Conservation (phyloP, 2,113 vertebrate species). For the Scophthalmus maximus region DNA sequence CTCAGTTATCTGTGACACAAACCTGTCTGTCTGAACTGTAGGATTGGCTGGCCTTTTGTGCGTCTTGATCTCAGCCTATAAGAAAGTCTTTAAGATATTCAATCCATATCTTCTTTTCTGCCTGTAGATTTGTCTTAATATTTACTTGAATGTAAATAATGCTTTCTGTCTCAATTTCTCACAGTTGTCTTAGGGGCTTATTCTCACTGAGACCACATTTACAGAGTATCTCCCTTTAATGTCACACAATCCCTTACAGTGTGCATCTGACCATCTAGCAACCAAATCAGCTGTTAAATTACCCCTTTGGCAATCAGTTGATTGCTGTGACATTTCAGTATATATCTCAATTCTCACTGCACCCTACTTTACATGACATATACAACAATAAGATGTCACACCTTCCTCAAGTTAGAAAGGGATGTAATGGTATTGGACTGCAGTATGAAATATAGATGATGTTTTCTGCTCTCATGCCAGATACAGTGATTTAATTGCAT, state of each 20-base stretch:
- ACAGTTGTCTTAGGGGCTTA: background rate
- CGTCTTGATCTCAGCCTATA: conserved; percentile 33
- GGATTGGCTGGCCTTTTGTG: conserved; percentile 49
- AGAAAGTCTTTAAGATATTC: conserved; percentile 7
- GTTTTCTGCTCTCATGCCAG: background rate
- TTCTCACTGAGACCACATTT: conserved; percentile 31
- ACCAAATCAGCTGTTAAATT: conserved; percentile 52
- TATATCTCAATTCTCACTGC: conserved; percentile 19
- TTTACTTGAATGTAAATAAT: conserved; percentile 25
- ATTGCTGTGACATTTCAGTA: conserved; percentile 71
- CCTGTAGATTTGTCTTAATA: conserved; percentile 26
- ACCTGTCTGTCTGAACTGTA: conserved; percentile 65
- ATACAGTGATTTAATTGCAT: conserved; percentile 23
- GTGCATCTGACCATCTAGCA: conserved; percentile 21
- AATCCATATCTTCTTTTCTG: background rate
- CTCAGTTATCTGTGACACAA: conserved; percentile 67
- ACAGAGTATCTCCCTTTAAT: conserved; percentile 22
- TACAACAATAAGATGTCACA: conserved; percentile 37
- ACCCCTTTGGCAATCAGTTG: conserved; percentile 39
- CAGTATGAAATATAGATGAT: conserved; percentile 16
- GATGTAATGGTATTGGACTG: background rate
- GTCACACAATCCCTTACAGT: conserved; percentile 10
- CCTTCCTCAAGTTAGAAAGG: conserved; percentile 14
- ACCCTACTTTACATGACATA: conserved; percentile 44
- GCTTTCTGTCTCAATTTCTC: background rate